Evolutionary conservation across 2,113 vertebrate genomes (phyloP), one percentile per base, ranked within the genome.

Genomic region (Butorides virescens): DNA sequence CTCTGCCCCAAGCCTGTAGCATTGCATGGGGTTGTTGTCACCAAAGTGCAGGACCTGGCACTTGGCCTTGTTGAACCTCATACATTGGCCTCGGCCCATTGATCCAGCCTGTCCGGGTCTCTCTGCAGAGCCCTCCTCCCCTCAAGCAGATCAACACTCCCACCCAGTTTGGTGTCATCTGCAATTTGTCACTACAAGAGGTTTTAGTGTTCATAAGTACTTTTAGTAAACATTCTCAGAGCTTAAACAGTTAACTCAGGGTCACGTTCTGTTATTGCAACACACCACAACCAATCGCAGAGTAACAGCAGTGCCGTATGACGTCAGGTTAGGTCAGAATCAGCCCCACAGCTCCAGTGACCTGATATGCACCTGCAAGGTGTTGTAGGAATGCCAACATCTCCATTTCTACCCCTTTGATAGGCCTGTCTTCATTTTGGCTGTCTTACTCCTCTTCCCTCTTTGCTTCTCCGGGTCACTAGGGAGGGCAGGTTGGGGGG

Each of bases 401-500:
- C 19, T 44, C 27, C 11, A 3, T 39, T 88, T 77, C 47, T 78
- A 12, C 9, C 13, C 26, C 22, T 59, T 37, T 68, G 20, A 26
- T 74, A 42, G 29, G 20, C 44, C 32, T 83, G 22, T 20, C 47
- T 53, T 59, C 20, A 14, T 15, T 83, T 92, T 42, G 15, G 4
- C n/a, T 84, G 26, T 52, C 66, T 50, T 47, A 7, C 11, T 59
- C 13, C 32, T 52, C 50, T 63, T 63, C 13, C 49, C 75, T 3
- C 29, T 85, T 62, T 74, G 37, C 7, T 83, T 74, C 42, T 32
- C 37, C 7, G 3, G 15, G 8, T 63, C 46, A 34, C 20, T 85
- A 2, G 1, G 13, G 20, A 46, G 15, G 17, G 15, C n/a, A 75
- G 11, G 29, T 2, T 25, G 0, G 2, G 6, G 6, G 11, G 2